Base-by-base conservation (phyloP, 2,888 invertebrate genomes). In the Tetropium fuscum region DNA sequence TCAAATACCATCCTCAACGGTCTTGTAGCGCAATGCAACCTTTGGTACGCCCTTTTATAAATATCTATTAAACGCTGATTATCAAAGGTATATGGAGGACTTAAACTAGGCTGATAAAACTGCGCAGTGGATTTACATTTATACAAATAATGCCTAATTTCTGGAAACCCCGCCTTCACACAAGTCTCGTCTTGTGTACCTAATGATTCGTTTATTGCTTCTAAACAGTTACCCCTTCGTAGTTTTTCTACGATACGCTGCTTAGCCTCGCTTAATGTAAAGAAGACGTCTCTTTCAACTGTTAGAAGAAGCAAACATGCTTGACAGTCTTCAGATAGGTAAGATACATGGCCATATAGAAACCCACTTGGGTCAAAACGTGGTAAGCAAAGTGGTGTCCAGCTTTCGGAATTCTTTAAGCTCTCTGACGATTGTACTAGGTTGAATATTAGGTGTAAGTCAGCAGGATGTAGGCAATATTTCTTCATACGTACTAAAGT, bases 381-480 rank as follows among this genome's bases (percentile, higher is more conserved):
- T 0, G 99, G 99, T 74, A 99, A 84, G 82, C 99, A 99, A 65
- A 99, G 92, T 0, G 99, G 99, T 30, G 97, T 95, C 98, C 98
- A 99, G 75, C 95, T 96, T 83, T 98, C 98, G 0, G 94, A 97
- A 0, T 94, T 90, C 80, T 97, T 97, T 75, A 98, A 93, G 1
- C 95, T 95, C 80, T 97, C 97, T 0, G 98, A 95, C 69, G 97
- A 93, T 78, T 94, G 90, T 15, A 99, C 94, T 66, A 99, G 84
- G 82, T 98, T 99, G 77, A 97, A 93, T 67, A 99, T 87, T 38
- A 93, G 82, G 83, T 98, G 97, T 68, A 99, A 87, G 82, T 99
- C 98, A 0, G 93, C 91, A 0, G 98, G 96, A 82, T 97, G 96
- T 53, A 98, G 87, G 15, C 90, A 92, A 79, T 95, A 96, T 78